Conservation (phyloP, 2,797 vertebrate genomes). For the Characodon lateralis region DNA sequence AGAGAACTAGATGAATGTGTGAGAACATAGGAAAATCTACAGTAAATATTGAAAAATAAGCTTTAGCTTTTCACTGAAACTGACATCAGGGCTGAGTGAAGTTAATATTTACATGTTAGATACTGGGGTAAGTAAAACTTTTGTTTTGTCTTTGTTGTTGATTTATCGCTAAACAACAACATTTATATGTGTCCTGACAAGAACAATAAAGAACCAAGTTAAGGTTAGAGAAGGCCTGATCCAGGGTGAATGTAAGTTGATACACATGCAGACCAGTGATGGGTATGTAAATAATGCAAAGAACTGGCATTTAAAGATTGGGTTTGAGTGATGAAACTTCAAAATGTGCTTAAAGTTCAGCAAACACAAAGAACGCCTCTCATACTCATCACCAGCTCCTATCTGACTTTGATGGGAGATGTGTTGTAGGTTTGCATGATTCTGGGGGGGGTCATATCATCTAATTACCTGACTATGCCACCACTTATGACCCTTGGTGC, state of each 20-base stretch:
- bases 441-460: not conserved
- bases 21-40: not conserved
- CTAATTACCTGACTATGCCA: not conserved
- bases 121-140: too few relatives aligned
- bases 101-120: not conserved
- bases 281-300: not conserved
- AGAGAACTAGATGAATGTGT: not conserved
- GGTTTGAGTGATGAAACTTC: not conserved
- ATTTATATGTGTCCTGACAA: too few relatives aligned
- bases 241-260: not conserved
- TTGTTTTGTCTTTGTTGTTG: not conserved
- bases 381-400: too few relatives aligned
- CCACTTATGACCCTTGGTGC: not conserved
- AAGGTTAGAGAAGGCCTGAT: not conserved
- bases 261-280: not conserved
- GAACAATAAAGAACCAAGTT: too few relatives aligned
- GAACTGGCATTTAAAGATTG: not conserved
- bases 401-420: not conserved
- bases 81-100: not conserved
- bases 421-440: not conserved
- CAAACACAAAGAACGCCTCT: not conserved
- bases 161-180: too few relatives aligned
- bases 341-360: not conserved
- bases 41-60: not conserved
- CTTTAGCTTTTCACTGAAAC: not conserved